Percentiles rank a stretch among this genome's conserved stretches.
Evolutionary conservation across 2,888 invertebrate genomes (phyloP).

Genomic region (Phortica okadai): DNA sequence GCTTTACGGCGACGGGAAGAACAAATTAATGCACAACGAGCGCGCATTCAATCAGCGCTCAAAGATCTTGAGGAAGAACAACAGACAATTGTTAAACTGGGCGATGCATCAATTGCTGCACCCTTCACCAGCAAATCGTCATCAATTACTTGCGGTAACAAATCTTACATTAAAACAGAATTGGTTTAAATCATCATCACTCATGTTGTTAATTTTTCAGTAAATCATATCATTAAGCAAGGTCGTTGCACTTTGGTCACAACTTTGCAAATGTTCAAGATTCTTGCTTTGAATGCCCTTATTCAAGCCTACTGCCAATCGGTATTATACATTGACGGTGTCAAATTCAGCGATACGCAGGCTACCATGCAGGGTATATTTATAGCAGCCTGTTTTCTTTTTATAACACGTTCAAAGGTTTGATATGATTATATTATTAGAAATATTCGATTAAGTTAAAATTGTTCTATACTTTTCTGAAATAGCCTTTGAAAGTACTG

Average conservation of each 20-base stretch:
- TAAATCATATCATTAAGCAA: constrained; percentile 99
- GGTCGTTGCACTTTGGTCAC: constrained; percentile 99
- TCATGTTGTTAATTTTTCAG: constrained; percentile 78
- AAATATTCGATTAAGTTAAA: not conserved
- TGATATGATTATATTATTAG: constrained; percentile 20
- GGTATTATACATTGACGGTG: constrained; percentile 97
- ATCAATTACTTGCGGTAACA: constrained; percentile 94
- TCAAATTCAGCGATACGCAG: constrained; percentile 98
- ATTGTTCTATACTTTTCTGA: constrained; percentile 57
- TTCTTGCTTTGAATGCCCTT: constrained; percentile 97
- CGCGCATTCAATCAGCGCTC: constrained; percentile 78
- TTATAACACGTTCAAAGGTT: constrained; percentile 98
- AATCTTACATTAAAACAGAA: not conserved
- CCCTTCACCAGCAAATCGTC: constrained; percentile 99
- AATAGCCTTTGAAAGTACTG: constrained; percentile 90
- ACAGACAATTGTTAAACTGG: constrained; percentile 93
- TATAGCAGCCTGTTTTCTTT: constrained; percentile 97
- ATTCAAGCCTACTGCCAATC: constrained; percentile 99
- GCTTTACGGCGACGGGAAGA: constrained; percentile 71
- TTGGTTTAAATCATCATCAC: not conserved
- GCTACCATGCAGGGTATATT: constrained; percentile 97
- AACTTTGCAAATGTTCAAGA: constrained; percentile 99
- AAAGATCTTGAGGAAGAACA: constrained; percentile 93
- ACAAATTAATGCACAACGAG: constrained; percentile 69
- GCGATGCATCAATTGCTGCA: constrained; percentile 99